Evolutionary conservation across 2,113 vertebrate genomes (phyloP).

Genomic region (Boulengeromyrus knoepffleri): DNA sequence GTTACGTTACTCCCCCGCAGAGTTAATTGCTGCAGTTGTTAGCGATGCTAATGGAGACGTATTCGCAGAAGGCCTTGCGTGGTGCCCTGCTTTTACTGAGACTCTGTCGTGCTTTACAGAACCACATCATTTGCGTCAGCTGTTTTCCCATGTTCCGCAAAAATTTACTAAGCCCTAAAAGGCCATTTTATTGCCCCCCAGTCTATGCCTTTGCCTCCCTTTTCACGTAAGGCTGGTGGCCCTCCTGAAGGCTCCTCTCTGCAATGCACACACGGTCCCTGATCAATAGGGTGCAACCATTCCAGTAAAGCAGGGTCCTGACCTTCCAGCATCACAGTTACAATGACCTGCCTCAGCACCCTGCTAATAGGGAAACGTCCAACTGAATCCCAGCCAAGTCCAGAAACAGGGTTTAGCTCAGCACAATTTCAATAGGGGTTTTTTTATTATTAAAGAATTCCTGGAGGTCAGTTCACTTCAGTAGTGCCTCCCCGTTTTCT

Average conservation of each 20-base stretch:
- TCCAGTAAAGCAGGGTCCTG: not conserved
- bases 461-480: not conserved
- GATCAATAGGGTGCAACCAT: not conserved
- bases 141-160: constrained; percentile 7
- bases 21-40: not conserved
- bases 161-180: not conserved
- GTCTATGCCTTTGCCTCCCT: not conserved
- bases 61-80: not conserved
- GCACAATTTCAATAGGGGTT: not conserved
- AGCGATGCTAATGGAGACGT: not conserved
- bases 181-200: not conserved
- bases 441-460: not conserved
- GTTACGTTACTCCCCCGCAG: not conserved
- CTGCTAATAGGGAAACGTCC: not conserved
- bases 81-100: not conserved
- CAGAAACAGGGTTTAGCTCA: not conserved
- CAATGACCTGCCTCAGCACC: not conserved
- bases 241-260: not conserved
- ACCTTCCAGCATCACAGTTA: not conserved
- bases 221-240: not conserved
- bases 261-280: not conserved
- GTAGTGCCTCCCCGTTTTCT: not conserved
- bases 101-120: constrained; percentile 3
- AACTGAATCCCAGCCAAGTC: not conserved
- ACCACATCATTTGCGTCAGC: constrained; percentile 1